Evolutionary conservation across 2,797 vertebrate genomes (phyloP), one percentile per base, ranked within the genome.

Genomic region (Mallotus villosus): DNA sequence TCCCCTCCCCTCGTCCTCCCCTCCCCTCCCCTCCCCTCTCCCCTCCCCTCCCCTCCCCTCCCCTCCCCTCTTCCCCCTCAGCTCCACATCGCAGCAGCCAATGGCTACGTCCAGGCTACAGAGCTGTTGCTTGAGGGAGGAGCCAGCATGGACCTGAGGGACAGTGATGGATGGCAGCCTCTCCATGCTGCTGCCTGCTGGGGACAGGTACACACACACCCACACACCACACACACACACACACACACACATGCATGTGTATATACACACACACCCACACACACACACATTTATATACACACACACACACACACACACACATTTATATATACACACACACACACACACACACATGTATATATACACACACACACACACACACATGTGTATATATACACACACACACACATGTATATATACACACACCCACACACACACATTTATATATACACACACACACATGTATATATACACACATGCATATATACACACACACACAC

Each of bases 101-200:
- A 97, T 17, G 97, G 97, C 72, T 99, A 95, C 66, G 90, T 94
- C 63, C 95, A 97, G 86, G 96, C 95, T 60, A 94, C 96, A 34
- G 97, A 99, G 91, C 91, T 95, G 70, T 94, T 99, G 25, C 92
- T 99, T 76, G 97, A 99, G 87, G 95, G 95, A 0, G 96, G 97
- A 5, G 95, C 95, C 27, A 92, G 91, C 17, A 92, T 96, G 87
- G 96, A 98, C 72, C 82, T 95, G 63, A 95, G 93, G 75, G 97
- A 99, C 85, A 92, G 92, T 65, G 97, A 99, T 1, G 95, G 96
- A 78, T 99, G 97, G 97, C 96, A 98, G 85, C 95, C 97, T 19
- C 93, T 99, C 67, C 97, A 99, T 0, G 97, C 97, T 14, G 97
- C 97, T 34, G 95, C 96, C 2, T 99, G 97, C 92, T 99, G 97